phyloP scores from a whole-genome alignment of 2,888 invertebrate species.

The Hybos culiciformis region DNA sequence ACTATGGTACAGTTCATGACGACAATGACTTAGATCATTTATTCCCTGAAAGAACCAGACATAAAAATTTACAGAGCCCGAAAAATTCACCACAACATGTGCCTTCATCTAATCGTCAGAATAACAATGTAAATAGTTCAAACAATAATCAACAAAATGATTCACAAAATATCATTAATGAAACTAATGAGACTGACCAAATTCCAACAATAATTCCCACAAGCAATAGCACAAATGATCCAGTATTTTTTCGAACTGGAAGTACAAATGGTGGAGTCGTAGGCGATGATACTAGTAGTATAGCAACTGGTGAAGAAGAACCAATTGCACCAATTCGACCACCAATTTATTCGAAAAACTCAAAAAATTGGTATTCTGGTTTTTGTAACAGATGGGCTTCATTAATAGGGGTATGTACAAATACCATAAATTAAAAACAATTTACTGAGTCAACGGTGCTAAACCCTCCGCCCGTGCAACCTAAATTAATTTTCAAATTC shows the following conservation, averaged over 20 bases:
- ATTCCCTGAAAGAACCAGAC: slow-evolving; percentile 82
- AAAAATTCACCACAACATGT: slow-evolving; percentile 32
- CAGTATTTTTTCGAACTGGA: slow-evolving; percentile 19
- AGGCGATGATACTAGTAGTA: slow-evolving; percentile 23
- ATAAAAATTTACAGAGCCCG: slow-evolving; percentile 53
- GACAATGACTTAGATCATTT: slow-evolving; percentile 58
- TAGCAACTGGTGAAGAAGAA: slow-evolving; percentile 33
- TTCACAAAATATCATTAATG: slow-evolving; percentile 14
- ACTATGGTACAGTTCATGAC: slow-evolving; percentile 46
- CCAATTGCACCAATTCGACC: slow-evolving; percentile 43
- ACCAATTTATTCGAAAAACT: slow-evolving; percentile 74
- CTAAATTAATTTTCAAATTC: not conserved
- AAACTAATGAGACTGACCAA: slow-evolving; percentile 9
- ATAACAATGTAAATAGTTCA: slow-evolving; percentile 7
- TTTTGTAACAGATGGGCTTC: slow-evolving; percentile 93
- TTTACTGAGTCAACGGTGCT: too few species aligned
- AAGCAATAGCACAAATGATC: slow-evolving; percentile 13
- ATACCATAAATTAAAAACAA: too few species aligned
- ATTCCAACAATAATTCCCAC: slow-evolving; percentile 4
- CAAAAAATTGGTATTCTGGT: slow-evolving; percentile 88
- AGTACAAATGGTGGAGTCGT: slow-evolving; percentile 22
- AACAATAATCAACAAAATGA: slow-evolving; percentile 8
- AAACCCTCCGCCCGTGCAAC: too few species aligned
- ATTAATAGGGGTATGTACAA: slow-evolving; percentile 56
- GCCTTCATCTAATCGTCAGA: slow-evolving; percentile 20